phyloP scores from a whole-genome alignment of 37 sponge, comb jelly and placozoan species.

The Theonella swinhoei region DNA sequence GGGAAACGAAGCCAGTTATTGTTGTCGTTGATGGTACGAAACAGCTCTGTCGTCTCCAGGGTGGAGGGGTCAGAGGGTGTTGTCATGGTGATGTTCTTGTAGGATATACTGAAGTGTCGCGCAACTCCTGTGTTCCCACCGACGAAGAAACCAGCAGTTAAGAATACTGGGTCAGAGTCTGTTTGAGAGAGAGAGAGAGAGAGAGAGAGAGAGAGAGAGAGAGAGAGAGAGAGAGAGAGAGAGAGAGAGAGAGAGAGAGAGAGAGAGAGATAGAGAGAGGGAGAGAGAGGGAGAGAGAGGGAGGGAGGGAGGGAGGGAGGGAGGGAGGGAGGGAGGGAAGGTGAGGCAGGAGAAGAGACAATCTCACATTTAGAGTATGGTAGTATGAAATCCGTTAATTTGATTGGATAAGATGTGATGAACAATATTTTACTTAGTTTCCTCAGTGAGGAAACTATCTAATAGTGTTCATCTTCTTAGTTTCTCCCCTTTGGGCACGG shows the following conservation, averaged over 20 bases:
- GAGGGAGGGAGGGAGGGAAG: too few relatives aligned
- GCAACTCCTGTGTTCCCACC: not conserved
- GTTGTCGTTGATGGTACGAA: slow-evolving; percentile 4
- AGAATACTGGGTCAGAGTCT: not conserved
- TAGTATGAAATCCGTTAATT: too few relatives aligned
- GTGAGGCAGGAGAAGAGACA: too few relatives aligned
- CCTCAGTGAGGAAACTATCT: too few relatives aligned
- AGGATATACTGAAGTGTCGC: slow-evolving; percentile 5
- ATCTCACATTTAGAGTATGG: too few relatives aligned
- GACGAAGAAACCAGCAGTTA: slow-evolving; percentile 1
- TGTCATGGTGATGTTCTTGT: not conserved
- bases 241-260: slow-evolving; percentile 32
- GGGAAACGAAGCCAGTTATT: slow-evolving; percentile 10
- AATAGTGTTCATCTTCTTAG: too few relatives aligned
- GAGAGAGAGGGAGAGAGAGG: slow-evolving; percentile 19
- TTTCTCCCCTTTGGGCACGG: too few relatives aligned
- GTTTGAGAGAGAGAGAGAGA: not conserved
- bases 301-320: too few relatives aligned
- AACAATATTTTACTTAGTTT: too few relatives aligned
- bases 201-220: slow-evolving; percentile 7
- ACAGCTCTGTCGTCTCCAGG: not conserved
- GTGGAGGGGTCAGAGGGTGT: not conserved
- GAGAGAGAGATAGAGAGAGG: too few relatives aligned
- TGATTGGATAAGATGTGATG: too few relatives aligned
- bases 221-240: not conserved